Base-by-base conservation (phyloP, 2,797 vertebrate species). In the Eutrigla gurnardus region DNA sequence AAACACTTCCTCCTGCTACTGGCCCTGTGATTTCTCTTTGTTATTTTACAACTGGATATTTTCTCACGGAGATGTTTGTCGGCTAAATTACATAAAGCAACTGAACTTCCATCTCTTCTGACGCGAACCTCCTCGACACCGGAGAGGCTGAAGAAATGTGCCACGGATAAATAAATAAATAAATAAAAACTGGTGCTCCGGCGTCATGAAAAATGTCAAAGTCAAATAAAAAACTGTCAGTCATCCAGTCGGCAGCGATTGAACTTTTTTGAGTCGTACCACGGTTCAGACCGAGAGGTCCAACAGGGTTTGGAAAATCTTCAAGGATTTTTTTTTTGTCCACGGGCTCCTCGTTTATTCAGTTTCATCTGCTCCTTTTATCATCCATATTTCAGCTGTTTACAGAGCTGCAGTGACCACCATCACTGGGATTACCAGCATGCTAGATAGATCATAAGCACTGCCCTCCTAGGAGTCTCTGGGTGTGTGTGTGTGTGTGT, bases 311-410 rank as follows among this genome's bases (percentile, higher is more conserved):
- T 86, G 84, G 78, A 90, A 88, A 89, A 82, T 82, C 86, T 89
- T 89, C 89, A 83, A 89, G 80, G 86, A 86, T 11, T 77, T 86
- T 54, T 89, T 82, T 83, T 80, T 25, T 25, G 84, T 88, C 86
- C 64, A 47, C 25, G 7, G 79, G 75, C 86, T 90, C 46, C 84
- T 93, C 33, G 69, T 91, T 83, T 88, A 93, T 93, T 91, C 92
- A 40, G 80, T 92, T 93, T 93, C 86, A 93, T 92, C 86, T 86
- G 79, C 80, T 87, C 80, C 86, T 90, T 91, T 91, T 90, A 86
- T 91, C 88, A 93, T 93, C 85, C 87, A 93, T 93, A 93, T 93
- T 92, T 93, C 78, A 93, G 90, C 88, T 92, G 91, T 93, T 91
- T 90, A 93, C 92, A 89, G 85, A 88, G 81, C 83, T 74, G 86